A percentile compares a stretch with the other conserved stretches of the same genome.
These are phyloP conservation scores for Helleia helle DNA, from an alignment of 2,888 invertebrate genomes.

Conservation along the genomic window DNA sequence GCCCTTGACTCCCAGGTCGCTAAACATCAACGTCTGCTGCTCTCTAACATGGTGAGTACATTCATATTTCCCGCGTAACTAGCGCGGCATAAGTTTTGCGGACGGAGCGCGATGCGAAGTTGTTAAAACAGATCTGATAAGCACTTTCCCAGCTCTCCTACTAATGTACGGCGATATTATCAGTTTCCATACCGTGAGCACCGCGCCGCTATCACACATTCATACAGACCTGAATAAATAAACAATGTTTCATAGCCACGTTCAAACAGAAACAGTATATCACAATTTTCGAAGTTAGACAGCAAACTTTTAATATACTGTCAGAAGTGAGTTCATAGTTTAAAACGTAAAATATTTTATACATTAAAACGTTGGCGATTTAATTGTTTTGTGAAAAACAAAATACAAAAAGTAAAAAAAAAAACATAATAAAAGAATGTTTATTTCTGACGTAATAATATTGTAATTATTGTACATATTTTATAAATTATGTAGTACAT, in stretches of 20 bases:
- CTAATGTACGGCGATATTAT: constrained; percentile 43
- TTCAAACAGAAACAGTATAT: constrained; percentile 26
- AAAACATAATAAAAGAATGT: too few species aligned
- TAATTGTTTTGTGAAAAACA: too few species aligned
- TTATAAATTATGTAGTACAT: too few species aligned
- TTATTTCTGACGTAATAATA: too few species aligned
- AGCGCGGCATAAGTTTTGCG: constrained; percentile 35
- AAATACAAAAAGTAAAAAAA: too few species aligned
- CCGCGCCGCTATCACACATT: constrained; percentile 29
- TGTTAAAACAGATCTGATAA: constrained; percentile 53
- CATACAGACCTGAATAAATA: constrained; percentile 42
- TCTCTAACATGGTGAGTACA: constrained; percentile 71
- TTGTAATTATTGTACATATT: too few species aligned
- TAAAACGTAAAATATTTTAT: neutral
- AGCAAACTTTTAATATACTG: constrained; percentile 1
- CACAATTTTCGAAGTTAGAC: constrained; percentile 1
- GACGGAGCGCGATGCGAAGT: constrained; percentile 39
- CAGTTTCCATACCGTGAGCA: constrained; percentile 30
- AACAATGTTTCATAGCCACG: constrained; percentile 46
- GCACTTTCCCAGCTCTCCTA: constrained; percentile 40
- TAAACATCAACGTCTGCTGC: constrained; percentile 70
- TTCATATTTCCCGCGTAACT: constrained; percentile 32
- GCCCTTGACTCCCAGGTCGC: constrained; percentile 64
- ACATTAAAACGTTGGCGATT: too few species aligned
- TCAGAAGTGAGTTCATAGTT: constrained; percentile 3